A percentile compares a stretch with the other conserved stretches of the same genome.
These are phyloP conservation scores for Oxyura jamaicensis DNA, from an alignment of 2,113 vertebrate genomes.

Conservation along the genomic window DNA sequence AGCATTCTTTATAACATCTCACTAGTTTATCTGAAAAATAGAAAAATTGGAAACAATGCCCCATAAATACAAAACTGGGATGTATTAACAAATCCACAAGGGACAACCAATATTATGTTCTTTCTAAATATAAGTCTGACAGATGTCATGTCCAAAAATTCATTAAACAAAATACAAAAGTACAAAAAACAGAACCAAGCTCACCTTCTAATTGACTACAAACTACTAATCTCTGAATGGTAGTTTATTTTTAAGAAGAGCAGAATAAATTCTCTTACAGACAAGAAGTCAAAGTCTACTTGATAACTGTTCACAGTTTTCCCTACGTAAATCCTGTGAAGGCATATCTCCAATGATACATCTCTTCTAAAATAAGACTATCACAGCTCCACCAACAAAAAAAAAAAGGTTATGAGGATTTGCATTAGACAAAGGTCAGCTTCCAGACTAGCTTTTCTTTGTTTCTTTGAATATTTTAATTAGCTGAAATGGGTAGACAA, in stretches of 20 bases:
- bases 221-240: background rate
- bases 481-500: background rate
- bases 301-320: background rate
- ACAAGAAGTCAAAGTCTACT: background rate
- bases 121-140: background rate
- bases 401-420: background rate
- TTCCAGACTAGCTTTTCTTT: background rate
- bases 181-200: rapidly evolving
- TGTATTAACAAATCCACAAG: background rate
- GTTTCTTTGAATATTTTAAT: slow-evolving; percentile 42
- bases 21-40: background rate
- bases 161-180: background rate
- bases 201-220: background rate
- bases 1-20: background rate
- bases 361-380: background rate
- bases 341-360: background rate
- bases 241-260: background rate
- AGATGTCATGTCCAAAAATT: background rate
- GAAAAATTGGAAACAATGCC: background rate
- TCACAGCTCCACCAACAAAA: background rate
- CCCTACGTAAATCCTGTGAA: background rate
- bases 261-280: background rate
- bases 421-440: background rate
- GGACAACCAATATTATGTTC: background rate
- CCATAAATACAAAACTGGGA: background rate